Evolutionary conservation across 2,888 invertebrate species (phyloP), one percentile per base, ranked within the genome.

Genomic region (Acanthosepion lycidas): DNA sequence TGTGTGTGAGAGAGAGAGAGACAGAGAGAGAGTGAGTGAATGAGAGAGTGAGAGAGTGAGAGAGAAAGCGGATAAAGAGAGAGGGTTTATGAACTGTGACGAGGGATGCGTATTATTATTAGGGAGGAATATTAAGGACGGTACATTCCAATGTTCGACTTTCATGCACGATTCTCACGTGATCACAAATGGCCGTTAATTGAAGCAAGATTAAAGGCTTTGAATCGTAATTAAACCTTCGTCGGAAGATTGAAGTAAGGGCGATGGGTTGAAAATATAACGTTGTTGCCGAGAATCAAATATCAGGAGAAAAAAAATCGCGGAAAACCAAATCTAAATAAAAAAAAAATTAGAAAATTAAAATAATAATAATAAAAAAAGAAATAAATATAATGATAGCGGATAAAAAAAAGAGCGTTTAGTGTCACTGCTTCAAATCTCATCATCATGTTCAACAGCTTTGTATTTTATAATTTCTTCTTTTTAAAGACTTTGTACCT

Each of bases 131-230:
- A 78, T 78, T 15, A 33, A 78, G 9, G 5, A 78, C 15, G 18
- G 9, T n/a, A 15, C 78, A 78, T 78, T 78, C 78, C 78, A 78
- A 78, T 78, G 78, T 78, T 78, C n/a, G 78, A 78, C n/a, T 78
- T 78, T 15, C 18, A n/a, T n/a, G 78, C n/a, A 78, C 33, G 78
- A 78, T 78, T 78, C n/a, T 33, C 78, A 78, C n/a, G n/a, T n/a
- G 78, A 78, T 78, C 78, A 18, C 78, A 78, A 78, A 78, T 78
- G 78, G n/a, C n/a, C n/a, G 78, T n/a, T 78, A 78, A 78, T 78
- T 78, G 78, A 78, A n/a, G 23, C n/a, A 12, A 78, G 78, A 78
- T 78, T 78, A 78, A 78, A 78, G n/a, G 78, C 78, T 78, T n/a
- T 78, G n/a, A 78, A 78, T 78, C 5, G 78, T 78, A 78, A 78